Conservation (phyloP, 2,888 invertebrate species). For the Agrochola litura region DNA sequence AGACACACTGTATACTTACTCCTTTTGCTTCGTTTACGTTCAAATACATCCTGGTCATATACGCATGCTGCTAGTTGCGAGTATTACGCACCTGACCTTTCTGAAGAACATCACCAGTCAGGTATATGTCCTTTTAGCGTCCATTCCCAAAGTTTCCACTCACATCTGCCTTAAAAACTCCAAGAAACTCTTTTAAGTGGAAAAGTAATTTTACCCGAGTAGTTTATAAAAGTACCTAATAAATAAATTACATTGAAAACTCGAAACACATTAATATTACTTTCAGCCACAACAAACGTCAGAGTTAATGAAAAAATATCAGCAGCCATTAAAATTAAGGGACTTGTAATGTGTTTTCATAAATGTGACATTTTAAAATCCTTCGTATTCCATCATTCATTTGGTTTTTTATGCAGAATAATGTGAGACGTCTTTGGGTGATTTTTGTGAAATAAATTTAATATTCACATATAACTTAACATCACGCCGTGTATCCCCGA, state of each 20-base stretch:
- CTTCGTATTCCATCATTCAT: constrained; percentile 34
- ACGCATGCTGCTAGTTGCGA: too few relatives aligned
- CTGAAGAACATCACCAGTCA: too few relatives aligned
- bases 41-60: not conserved
- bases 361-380: constrained; percentile 34
- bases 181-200: not conserved
- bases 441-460: not conserved
- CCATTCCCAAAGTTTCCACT: too few relatives aligned
- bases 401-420: constrained; percentile 14
- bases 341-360: constrained; percentile 57
- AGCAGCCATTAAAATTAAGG: constrained; percentile 44
- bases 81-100: not conserved
- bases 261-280: constrained; percentile 40
- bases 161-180: too few relatives aligned
- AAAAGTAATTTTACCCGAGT: not conserved
- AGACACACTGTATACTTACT: not conserved
- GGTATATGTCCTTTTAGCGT: too few relatives aligned
- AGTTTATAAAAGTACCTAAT: constrained; percentile 21
- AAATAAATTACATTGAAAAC: constrained; percentile 36
- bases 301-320: constrained; percentile 48
- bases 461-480: not conserved
- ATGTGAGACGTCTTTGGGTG: not conserved
- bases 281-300: constrained; percentile 31
- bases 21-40: not conserved
- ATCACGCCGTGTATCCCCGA: too few relatives aligned